phyloP scores from a whole-genome alignment of 2,888 invertebrate genomes.

The Drepanosiphum platanoidis region DNA sequence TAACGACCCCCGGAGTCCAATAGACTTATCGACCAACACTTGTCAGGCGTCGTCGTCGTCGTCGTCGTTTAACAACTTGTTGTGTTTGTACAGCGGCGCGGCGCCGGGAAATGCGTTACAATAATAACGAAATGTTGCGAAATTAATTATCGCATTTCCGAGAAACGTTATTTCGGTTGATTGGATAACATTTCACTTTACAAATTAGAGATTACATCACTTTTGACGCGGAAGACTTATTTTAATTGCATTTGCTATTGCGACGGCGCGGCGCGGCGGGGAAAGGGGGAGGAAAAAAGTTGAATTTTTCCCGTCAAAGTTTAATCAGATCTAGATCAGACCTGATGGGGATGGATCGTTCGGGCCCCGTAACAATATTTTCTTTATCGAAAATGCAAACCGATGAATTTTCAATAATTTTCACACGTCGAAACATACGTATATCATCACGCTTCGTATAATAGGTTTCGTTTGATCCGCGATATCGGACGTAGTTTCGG shows the following conservation, averaged over 20 bases:
- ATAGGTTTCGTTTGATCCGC: no score
- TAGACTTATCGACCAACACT: slow-evolving; percentile 24
- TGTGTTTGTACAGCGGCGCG: neutral
- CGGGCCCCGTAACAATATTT: slow-evolving; percentile 1
- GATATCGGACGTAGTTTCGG: no score
- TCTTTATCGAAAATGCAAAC: neutral
- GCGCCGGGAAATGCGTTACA: neutral
- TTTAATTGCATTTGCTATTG: slow-evolving; percentile 27
- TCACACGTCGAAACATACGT: no score
- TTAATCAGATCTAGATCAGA: slow-evolving; percentile 15
- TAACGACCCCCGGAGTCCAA: neutral
- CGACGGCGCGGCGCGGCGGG: no score
- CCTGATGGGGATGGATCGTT: neutral
- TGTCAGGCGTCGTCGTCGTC: slow-evolving; percentile 2
- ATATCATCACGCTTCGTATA: no score
- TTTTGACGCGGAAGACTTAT: neutral
- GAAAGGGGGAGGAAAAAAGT: no score
- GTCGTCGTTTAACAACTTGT: slow-evolving; percentile 14
- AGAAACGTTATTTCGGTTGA: neutral
- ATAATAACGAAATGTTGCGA: neutral
- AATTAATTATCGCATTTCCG: neutral
- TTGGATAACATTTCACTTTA: neutral
- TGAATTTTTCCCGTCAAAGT: slow-evolving; percentile 11
- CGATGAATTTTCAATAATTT: no score
- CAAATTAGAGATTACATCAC: neutral